These are phyloP conservation scores for Megaceryle alcyon DNA, from an alignment of 2,797 vertebrate species.

Conservation along the genomic window DNA sequence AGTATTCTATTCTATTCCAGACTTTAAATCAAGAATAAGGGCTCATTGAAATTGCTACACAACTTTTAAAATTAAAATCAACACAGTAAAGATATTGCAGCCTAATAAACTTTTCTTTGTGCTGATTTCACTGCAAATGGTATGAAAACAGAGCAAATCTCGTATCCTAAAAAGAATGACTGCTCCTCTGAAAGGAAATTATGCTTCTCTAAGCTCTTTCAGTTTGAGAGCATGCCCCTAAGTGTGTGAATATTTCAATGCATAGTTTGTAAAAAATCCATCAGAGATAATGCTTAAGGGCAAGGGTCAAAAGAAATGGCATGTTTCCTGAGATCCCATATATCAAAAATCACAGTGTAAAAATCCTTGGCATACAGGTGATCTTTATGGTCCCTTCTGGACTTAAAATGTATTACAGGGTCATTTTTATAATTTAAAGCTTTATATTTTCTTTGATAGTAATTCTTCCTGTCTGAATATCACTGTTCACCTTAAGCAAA, in stretches of 20 bases:
- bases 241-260: slow-evolving; percentile 25
- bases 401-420: slow-evolving; percentile 32
- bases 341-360: slow-evolving; percentile 12
- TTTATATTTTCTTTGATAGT: slow-evolving; percentile 46
- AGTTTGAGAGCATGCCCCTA: background rate
- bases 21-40: background rate
- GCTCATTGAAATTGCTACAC: background rate
- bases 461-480: slow-evolving; percentile 36
- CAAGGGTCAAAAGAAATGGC: slow-evolving; percentile 33
- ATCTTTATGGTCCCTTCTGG: slow-evolving; percentile 39
- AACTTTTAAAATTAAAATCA: background rate
- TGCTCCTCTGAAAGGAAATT: background rate
- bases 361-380: slow-evolving; percentile 14
- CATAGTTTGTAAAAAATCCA: background rate
- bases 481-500: slow-evolving; percentile 45
- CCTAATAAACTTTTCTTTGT: background rate
- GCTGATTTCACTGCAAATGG: background rate
- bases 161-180: background rate
- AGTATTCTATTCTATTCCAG: background rate
- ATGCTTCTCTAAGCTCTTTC: background rate
- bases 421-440: slow-evolving; percentile 46
- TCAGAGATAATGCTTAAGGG: slow-evolving; percentile 2
- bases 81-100: background rate
- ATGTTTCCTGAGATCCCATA: background rate
- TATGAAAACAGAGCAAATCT: background rate